Conservation (phyloP, 92 coral and sea anemone species). For the Palythoa grandiflora region DNA sequence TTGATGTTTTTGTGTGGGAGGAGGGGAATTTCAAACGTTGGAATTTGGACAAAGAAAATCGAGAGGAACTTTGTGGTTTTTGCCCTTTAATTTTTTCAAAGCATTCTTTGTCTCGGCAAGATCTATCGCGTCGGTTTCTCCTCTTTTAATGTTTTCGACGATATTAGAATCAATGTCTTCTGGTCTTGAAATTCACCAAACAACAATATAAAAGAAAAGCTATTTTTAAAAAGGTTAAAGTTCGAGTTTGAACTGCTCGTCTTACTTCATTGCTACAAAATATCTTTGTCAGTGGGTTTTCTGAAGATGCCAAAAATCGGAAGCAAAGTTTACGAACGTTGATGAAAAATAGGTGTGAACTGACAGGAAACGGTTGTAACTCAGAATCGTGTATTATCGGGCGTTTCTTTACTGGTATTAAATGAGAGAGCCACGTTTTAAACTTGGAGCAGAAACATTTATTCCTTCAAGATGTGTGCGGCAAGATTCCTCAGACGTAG, state of each 20-base stretch:
- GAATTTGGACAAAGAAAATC: neutral
- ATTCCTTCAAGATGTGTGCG: constrained; percentile 31
- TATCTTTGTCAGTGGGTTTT: neutral
- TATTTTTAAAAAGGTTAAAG: neutral
- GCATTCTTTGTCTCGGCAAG: neutral
- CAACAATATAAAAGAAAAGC: too few relatives aligned
- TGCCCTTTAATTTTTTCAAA: neutral
- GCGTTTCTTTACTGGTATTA: neutral
- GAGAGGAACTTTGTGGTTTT: neutral
- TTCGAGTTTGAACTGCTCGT: neutral
- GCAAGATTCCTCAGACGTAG: constrained; percentile 38
- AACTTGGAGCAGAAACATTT: too few relatives aligned
- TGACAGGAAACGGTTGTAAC: neutral
- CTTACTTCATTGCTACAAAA: neutral
- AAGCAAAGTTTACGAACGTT: constrained; percentile 1
- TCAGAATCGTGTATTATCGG: neutral
- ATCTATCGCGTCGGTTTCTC: neutral
- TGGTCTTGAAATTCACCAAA: neutral
- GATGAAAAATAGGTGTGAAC: neutral
- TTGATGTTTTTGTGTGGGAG: neutral
- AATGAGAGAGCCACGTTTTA: neutral
- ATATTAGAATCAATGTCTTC: neutral
- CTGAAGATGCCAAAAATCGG: neutral
- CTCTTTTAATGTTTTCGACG: neutral
- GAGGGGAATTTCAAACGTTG: neutral